Conservation (phyloP, 2,113 vertebrate species). For the Amphiprion percula region DNA sequence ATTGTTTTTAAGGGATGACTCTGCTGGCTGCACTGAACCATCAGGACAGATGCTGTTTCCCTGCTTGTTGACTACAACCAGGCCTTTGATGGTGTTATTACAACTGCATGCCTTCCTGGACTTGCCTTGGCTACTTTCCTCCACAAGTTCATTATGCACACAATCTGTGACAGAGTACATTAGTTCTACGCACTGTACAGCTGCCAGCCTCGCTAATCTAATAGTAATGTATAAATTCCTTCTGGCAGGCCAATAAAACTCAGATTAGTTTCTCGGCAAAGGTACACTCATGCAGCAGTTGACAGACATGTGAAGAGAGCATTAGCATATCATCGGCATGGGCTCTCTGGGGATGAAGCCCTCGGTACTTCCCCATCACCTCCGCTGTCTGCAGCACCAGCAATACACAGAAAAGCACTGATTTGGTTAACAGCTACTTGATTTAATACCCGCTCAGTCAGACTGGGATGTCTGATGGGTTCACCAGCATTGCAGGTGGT, state of each 20-base stretch:
- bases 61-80: slow-evolving; percentile 45
- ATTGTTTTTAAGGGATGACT: slow-evolving; percentile 51
- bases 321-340: slow-evolving; percentile 79
- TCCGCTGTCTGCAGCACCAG: slow-evolving; percentile 27
- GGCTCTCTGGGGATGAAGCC: slow-evolving; percentile 57
- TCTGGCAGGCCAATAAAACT: slow-evolving; percentile 85
- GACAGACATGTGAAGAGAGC: slow-evolving; percentile 73
- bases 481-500: slow-evolving; percentile 44
- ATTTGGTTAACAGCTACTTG: slow-evolving; percentile 66
- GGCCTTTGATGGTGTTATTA: slow-evolving; percentile 51
- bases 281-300: slow-evolving; percentile 73
- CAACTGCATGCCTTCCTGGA: slow-evolving; percentile 51
- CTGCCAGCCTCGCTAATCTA: slow-evolving; percentile 80
- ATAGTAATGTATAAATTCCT: slow-evolving; percentile 82
- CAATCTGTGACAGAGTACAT: slow-evolving; percentile 84
- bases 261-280: slow-evolving; percentile 80
- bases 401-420: slow-evolving; percentile 43
- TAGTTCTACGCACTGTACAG: slow-evolving; percentile 80
- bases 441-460: slow-evolving; percentile 47
- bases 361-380: slow-evolving; percentile 42
- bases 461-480: slow-evolving; percentile 34
- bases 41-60: slow-evolving; percentile 43
- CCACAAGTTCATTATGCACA: slow-evolving; percentile 81
- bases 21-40: not conserved
- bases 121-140: slow-evolving; percentile 70